Evolutionary conservation across 2,888 invertebrate species (phyloP).

Genomic region (Eupithecia tripunctaria): DNA sequence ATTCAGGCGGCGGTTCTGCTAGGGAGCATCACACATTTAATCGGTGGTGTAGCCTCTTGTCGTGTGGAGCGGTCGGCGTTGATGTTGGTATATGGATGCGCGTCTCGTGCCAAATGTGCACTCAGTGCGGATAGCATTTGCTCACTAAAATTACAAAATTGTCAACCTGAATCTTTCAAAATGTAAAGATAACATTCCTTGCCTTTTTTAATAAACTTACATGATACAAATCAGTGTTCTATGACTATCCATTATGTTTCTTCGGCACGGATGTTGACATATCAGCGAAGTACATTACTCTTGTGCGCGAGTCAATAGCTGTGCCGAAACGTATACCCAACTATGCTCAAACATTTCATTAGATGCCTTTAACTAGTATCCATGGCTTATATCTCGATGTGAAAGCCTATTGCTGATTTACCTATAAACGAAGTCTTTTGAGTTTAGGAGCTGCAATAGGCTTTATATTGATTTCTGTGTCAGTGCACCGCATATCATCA

Average conservation of each 20-base stretch:
- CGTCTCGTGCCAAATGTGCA: constrained; percentile 73
- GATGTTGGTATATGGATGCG: constrained; percentile 36
- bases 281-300: not conserved
- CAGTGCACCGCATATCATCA: constrained; percentile 61
- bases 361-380: constrained; percentile 31
- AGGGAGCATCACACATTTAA: too few relatives aligned
- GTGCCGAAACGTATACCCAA: constrained; percentile 11
- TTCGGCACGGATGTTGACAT: constrained; percentile 6
- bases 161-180: not conserved
- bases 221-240: not conserved
- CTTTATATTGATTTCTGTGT: constrained; percentile 51
- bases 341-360: constrained; percentile 38
- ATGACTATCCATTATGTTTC: not conserved
- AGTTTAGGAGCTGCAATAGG: constrained; percentile 54
- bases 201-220: not conserved
- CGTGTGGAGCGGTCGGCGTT: constrained; percentile 32
- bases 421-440: not conserved
- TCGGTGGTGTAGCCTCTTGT: constrained; percentile 40
- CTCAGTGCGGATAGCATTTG: constrained; percentile 61
- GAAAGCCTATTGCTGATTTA: constrained; percentile 53
- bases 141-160: constrained; percentile 47
- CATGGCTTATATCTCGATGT: constrained; percentile 46
- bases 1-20: too few relatives aligned
- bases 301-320: not conserved
- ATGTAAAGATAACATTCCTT: constrained; percentile 16